Conservation (phyloP, 2,888 invertebrate species). For the Lypha dubia region DNA sequence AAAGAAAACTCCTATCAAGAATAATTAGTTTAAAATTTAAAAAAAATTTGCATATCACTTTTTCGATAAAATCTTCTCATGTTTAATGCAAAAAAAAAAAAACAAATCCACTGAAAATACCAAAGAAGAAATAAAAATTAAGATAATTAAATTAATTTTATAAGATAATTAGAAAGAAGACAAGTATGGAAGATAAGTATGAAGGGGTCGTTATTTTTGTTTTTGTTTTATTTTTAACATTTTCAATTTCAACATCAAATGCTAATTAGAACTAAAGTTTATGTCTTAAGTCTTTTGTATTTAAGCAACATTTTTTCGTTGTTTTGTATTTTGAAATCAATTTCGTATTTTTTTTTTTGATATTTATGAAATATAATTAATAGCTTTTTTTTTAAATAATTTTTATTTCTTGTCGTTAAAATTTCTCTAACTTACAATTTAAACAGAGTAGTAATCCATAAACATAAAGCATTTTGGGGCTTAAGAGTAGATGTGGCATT, state of each 20-base stretch:
- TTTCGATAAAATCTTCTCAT: not conserved
- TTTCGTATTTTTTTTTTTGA: not conserved
- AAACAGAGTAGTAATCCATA: slow-evolving; percentile 77
- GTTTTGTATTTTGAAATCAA: slow-evolving; percentile 5
- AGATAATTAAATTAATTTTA: not conserved
- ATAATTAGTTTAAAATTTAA: slow-evolving; percentile 14
- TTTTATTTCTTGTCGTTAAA: slow-evolving; percentile 7
- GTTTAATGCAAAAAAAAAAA: not conserved
- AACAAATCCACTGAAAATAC: not conserved
- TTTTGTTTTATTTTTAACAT: slow-evolving; percentile 39
- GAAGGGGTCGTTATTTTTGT: not conserved
- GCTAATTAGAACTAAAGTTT: slow-evolving; percentile 20
- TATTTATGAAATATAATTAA: not conserved
- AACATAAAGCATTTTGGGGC: slow-evolving; percentile 64
- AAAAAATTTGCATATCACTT: slow-evolving; percentile 30
- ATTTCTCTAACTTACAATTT: slow-evolving; percentile 77
- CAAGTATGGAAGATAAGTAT: slow-evolving; percentile 45
- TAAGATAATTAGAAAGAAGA: not conserved
- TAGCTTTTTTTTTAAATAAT: slow-evolving; percentile 3
- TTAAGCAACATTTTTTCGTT: not conserved
- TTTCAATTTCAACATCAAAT: not conserved
- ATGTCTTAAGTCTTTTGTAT: slow-evolving; percentile 57
- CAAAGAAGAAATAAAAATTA: not conserved
- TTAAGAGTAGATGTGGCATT: slow-evolving; percentile 59
- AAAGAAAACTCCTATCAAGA: slow-evolving; percentile 31